phyloP scores from a whole-genome alignment of 1,140 invertebrate species.

The Bombus sibiricus region DNA sequence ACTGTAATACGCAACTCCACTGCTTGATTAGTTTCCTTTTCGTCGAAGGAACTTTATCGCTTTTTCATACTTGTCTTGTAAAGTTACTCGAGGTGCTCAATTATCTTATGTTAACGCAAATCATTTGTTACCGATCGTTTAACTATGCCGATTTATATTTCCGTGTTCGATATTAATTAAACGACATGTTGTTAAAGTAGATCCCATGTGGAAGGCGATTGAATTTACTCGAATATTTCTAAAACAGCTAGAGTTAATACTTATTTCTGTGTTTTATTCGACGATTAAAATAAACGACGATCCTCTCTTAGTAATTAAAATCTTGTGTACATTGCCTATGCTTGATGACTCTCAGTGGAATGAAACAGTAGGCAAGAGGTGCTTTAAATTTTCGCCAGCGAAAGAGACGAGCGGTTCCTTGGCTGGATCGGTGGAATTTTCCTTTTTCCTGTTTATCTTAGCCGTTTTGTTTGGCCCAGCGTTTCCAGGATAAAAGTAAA shows the following conservation, averaged over 20 bases:
- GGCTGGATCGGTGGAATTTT: conserved; percentile 25
- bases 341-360: neutral
- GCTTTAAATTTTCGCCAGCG: conserved; percentile 14
- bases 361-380: neutral
- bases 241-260: neutral
- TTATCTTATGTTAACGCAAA: neutral
- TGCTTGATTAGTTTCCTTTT: conserved; percentile 65
- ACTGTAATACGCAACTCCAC: conserved; percentile 48
- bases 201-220: too few species aligned
- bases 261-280: neutral
- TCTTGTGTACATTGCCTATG: neutral
- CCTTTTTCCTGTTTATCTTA: conserved; percentile 39
- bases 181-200: too few species aligned
- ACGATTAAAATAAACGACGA: too few species aligned
- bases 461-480: conserved; percentile 38
- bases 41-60: conserved; percentile 18
- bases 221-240: too few species aligned
- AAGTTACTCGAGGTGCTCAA: neutral
- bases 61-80: neutral
- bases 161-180: neutral
- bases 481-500: conserved; percentile 62
- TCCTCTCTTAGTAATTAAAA: too few species aligned
- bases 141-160: neutral
- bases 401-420: neutral
- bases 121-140: too few species aligned